Percentiles rank a stretch among this genome's conserved stretches.
phyloP scores from a whole-genome alignment of 2,797 vertebrate genomes.

The Liasis olivaceus region DNA sequence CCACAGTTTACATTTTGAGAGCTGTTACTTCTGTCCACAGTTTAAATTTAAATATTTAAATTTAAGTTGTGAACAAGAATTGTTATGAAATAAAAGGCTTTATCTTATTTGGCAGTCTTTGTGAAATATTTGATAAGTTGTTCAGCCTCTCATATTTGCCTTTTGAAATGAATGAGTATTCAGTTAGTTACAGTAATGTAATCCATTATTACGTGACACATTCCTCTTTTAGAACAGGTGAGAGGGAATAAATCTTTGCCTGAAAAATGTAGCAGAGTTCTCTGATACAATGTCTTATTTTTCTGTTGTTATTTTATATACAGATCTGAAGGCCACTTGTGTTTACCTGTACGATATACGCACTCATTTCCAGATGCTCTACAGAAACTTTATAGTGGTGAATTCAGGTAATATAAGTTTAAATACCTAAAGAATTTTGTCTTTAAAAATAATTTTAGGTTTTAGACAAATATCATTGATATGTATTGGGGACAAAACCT shows the following conservation, averaged over 20 bases:
- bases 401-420: constrained; percentile 88
- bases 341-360: constrained; percentile 92
- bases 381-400: constrained; percentile 87
- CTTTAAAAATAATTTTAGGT: neutral
- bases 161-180: neutral
- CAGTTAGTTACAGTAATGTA: neutral
- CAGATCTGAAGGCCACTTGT: constrained; percentile 96
- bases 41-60: neutral
- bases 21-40: neutral
- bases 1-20: neutral
- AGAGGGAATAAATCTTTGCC: neutral
- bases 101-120: neutral
- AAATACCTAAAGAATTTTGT: neutral
- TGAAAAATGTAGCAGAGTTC: neutral
- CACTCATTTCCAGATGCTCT: constrained; percentile 90
- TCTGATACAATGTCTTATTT: neutral
- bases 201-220: neutral
- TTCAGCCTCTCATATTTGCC: neutral
- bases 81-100: neutral
- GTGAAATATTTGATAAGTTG: neutral
- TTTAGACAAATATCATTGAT: neutral
- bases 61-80: neutral
- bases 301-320: constrained; percentile 13
- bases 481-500: neutral
- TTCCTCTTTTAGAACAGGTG: neutral